These are phyloP conservation scores for Choristoneura fumiferana DNA, from an alignment of 1,140 invertebrate genomes.

Conservation along the genomic window DNA sequence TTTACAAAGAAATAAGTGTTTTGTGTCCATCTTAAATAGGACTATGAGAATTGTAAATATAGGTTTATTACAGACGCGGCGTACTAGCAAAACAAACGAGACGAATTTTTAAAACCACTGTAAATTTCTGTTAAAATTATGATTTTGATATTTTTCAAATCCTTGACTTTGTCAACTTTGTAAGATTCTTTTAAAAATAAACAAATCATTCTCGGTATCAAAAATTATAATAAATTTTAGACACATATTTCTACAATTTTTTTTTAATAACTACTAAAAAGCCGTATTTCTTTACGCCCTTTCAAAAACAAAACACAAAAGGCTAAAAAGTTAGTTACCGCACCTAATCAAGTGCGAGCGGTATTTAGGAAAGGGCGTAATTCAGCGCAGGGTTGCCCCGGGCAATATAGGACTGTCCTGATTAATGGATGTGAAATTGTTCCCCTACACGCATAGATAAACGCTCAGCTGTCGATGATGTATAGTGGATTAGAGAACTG, in stretches of 20 bases:
- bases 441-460: slow-evolving; percentile 63
- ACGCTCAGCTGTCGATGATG: slow-evolving; percentile 25
- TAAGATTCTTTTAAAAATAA: too few species aligned
- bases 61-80: not conserved
- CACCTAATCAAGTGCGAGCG: slow-evolving; percentile 50
- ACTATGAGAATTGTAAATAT: not conserved
- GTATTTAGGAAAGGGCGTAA: slow-evolving; percentile 37
- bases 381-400: slow-evolving; percentile 49
- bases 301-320: slow-evolving; percentile 25
- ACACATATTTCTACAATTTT: too few species aligned
- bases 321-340: slow-evolving; percentile 30
- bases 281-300: not conserved
- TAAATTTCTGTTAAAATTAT: too few species aligned
- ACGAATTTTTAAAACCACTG: too few species aligned
- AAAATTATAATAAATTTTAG: too few species aligned
- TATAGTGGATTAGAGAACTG: not conserved
- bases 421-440: slow-evolving; percentile 67
- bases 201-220: too few species aligned
- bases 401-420: slow-evolving; percentile 50
- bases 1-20: not conserved
- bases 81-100: too few species aligned
- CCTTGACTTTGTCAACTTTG: too few species aligned
- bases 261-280: too few species aligned
- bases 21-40: slow-evolving; percentile 4
- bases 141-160: too few species aligned